A percentile compares a stretch with the other conserved stretches of the same genome.
Evolutionary conservation across 1,140 invertebrate species (phyloP).

Genomic region (Penaeus chinensis): DNA sequence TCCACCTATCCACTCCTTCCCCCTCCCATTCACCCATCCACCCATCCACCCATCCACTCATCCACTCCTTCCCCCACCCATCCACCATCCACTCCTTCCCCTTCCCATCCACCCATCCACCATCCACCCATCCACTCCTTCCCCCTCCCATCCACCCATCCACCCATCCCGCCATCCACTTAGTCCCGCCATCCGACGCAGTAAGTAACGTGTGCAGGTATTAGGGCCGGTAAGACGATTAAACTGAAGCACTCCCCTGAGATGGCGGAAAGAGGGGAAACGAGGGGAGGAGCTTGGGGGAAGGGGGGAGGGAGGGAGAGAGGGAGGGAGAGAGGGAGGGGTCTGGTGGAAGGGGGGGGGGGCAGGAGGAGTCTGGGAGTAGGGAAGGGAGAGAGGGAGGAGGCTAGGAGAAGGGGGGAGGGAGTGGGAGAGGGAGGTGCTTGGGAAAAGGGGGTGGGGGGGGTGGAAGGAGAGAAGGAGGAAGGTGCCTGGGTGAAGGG

Average conservation of each 20-base stretch:
- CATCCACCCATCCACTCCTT: background rate
- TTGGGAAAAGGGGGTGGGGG: background rate
- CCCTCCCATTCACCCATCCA: background rate
- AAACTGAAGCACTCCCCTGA: conserved; percentile 38
- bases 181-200: background rate
- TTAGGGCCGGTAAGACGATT: conserved; percentile 41
- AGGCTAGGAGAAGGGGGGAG: background rate
- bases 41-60: background rate
- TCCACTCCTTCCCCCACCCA: too few species aligned
- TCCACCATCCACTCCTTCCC: background rate
- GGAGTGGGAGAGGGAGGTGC: background rate
- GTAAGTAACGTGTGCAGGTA: conserved; percentile 42
- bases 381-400: background rate
- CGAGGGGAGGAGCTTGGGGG: background rate
- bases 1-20: too few species aligned
- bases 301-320: background rate
- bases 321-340: background rate
- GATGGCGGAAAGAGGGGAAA: conserved; percentile 2
- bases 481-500: background rate
- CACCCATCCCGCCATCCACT: background rate
- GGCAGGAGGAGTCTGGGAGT: background rate
- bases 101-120: too few species aligned
- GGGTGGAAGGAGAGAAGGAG: background rate
- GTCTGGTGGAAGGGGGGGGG: background rate
- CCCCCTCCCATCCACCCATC: background rate